Conservation (phyloP, 64 coral and sea anemone genomes). For the Catalaphyllia jardinei region DNA sequence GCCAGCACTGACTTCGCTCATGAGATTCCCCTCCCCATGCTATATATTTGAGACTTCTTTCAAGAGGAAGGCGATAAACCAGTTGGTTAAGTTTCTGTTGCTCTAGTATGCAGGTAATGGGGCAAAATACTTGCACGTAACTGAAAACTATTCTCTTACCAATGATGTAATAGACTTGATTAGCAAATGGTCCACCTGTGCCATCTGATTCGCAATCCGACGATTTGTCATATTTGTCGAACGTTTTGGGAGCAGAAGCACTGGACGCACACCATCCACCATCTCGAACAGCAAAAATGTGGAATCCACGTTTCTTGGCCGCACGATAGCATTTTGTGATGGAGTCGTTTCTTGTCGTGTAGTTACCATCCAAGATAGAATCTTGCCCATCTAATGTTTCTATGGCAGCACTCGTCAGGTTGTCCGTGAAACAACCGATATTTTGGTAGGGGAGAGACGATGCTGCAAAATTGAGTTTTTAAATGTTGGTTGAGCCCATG, state of each 20-base stretch:
- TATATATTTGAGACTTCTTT: no score
- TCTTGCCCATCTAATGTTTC: slow-evolving; percentile 1
- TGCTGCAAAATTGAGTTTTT: no score
- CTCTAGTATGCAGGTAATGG: no score
- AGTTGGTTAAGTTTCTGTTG: no score
- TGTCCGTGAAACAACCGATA: no score
- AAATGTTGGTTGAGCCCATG: no score
- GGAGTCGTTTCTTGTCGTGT: not conserved
- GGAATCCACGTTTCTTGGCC: not conserved
- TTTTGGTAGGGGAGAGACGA: no score
- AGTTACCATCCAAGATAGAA: not conserved
- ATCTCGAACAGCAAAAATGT: not conserved
- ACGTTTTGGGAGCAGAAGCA: not conserved
- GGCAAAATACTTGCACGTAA: no score
- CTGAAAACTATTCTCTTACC: not conserved
- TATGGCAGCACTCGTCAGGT: no score
- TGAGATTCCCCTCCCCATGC: no score
- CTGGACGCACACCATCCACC: not conserved
- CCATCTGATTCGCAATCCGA: not conserved
- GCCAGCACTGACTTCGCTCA: no score
- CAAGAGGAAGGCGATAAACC: no score
- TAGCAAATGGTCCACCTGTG: not conserved
- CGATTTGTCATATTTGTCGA: not conserved
- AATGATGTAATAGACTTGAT: slow-evolving; percentile 18
- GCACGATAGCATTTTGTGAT: slow-evolving; percentile 1